Base-by-base conservation (phyloP, 2,113 vertebrate species). In the Podiceps cristatus region DNA sequence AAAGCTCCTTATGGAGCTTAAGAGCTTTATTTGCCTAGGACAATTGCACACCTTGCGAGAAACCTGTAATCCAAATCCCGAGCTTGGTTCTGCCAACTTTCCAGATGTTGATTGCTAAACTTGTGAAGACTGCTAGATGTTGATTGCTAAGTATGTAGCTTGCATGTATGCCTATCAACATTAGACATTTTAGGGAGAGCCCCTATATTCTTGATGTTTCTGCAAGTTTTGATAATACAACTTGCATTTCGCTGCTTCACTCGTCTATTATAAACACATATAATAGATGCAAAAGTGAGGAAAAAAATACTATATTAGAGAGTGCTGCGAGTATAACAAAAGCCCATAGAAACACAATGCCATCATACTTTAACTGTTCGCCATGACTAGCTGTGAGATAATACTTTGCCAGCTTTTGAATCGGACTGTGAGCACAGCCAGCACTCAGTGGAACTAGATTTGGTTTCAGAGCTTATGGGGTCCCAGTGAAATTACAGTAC, bases 21-120 rank as follows among this genome's bases (percentile, higher is more conserved):
- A 91, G 29, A 60, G 59, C 42, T 97, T 95, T 94, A 86, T 90
- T 95, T 93, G 56, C 56, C 68, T 6, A 84, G 88, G 68, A 93
- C 79, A 86, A 84, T 77, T 91, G 90, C 50, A 84, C 72, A 92
- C 91, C 90, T 96, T 96, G 79, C 74, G 82, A 69, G 92, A 88
- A 71, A 90, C 12, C 62, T 47, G 59, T 71, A 93, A 96, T 77
- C 88, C 72, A 92, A 91, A 97, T 83, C 59, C 47, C 0, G 3
- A 40, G 3, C 4, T 66, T n/a, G 40, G 42, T 69, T 64, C 53
- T 79, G 87, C 63, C 85, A 90, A 2, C 14, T 88, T 84, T 71
- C 73, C 80, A 93, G 86, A 89, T 84, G 83, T 63, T 71, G 64
- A 55, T 25, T 58, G 64, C 64, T 86, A 53, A 68, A 52, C 29